Evolutionary conservation across 2,113 vertebrate species (phyloP).

Genomic region (Verasper variegatus): DNA sequence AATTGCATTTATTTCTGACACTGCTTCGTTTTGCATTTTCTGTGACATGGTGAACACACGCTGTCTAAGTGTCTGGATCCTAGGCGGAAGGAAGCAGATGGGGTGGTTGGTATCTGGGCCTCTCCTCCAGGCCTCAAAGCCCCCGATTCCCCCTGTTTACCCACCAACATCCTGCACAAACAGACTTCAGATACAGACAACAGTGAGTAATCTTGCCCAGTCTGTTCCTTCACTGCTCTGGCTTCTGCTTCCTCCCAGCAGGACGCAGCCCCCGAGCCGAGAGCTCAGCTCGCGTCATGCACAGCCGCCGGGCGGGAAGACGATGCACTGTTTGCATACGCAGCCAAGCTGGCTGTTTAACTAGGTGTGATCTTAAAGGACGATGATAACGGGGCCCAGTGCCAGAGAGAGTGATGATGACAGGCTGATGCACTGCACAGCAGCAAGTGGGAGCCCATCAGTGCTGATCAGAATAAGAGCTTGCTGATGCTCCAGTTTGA

Average conservation of each 20-base stretch:
- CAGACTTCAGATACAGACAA: slow-evolving; percentile 61
- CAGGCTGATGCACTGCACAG: slow-evolving; percentile 29
- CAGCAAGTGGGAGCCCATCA: slow-evolving; percentile 30
- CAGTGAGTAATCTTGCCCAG: slow-evolving; percentile 72
- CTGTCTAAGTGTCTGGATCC: slow-evolving; percentile 35
- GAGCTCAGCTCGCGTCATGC: slow-evolving; percentile 38
- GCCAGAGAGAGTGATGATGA: slow-evolving; percentile 41
- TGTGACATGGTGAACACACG: slow-evolving; percentile 5
- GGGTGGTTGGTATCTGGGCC: slow-evolving; percentile 38
- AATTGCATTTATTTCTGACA: not conserved
- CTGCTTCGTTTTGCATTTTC: not conserved
- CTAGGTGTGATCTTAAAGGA: slow-evolving; percentile 34
- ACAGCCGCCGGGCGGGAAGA: slow-evolving; percentile 14
- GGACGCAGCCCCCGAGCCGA: slow-evolving; percentile 38
- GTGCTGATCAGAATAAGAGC: slow-evolving; percentile 13
- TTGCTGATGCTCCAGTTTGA: slow-evolving; percentile 5
- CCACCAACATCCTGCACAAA: slow-evolving; percentile 72
- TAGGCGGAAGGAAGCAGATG: slow-evolving; percentile 36
- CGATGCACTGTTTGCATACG: slow-evolving; percentile 11
- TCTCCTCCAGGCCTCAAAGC: slow-evolving; percentile 11
- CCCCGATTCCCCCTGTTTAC: slow-evolving; percentile 64
- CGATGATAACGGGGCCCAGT: slow-evolving; percentile 6
- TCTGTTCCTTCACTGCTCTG: slow-evolving; percentile 65
- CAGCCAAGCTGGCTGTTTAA: slow-evolving; percentile 44
- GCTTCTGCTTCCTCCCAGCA: slow-evolving; percentile 65